Base-by-base conservation (phyloP, 2,113 vertebrate species). In the Brachypteracias leptosomus region DNA sequence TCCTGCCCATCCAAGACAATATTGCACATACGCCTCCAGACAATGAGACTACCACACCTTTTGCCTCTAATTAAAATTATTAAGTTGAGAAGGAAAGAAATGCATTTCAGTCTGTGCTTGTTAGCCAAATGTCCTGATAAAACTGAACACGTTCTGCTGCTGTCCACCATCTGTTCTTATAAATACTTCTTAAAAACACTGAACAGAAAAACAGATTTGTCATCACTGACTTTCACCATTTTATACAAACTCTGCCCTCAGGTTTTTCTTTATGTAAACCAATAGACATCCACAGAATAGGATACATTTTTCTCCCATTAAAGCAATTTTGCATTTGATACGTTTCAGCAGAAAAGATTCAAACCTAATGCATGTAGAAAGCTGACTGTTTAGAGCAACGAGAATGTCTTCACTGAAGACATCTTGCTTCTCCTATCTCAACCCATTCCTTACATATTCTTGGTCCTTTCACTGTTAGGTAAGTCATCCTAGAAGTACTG, bases 11-110 rank as follows among this genome's bases (percentile, higher is more conserved):
- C 89, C 90, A 92, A 96, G 95, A 83, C 96, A 96, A 94, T 74
- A 96, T 95, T 95, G 95, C 95, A 96, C 71, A 85, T 95, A 95
- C 49, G 54, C 78, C 47, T 84, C 88, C 91, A 93, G 94, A 72
- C 71, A 91, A 88, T 59, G 51, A 92, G 81, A 29, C 63, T 88
- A 63, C 90, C 90, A 85, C 71, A 70, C 88, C 92, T 92, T 94
- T 93, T 95, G 81, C 77, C 89, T 95, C 77, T 95, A 94, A 94
- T 93, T 96, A 94, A 97, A 96, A 92, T 76, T 94, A 96, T 89
- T 90, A 94, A 95, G 83, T 82, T 5, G 5, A 92, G 92, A 93
- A 96, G 70, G 75, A 91, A 76, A 92, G 52, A 96, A 95, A 77
- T 40, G 31, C 11, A 68, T 90, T 90, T 95, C 62, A 88, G 89